Evolutionary conservation across 2,113 vertebrate species (phyloP), one percentile per base, ranked within the genome.

Genomic region (Vulpes ferrilata): DNA sequence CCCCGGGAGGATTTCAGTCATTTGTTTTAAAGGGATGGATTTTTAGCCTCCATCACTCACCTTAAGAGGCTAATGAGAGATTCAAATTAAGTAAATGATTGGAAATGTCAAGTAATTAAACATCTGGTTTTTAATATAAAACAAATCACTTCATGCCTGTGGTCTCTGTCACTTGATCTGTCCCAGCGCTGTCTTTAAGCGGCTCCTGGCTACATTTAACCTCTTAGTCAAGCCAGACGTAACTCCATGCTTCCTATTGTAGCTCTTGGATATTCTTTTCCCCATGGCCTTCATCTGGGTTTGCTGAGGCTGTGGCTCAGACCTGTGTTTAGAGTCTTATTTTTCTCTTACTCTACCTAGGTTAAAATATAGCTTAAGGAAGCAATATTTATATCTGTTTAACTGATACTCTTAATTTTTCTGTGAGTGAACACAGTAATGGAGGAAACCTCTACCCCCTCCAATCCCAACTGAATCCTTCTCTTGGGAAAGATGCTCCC

Each of bases 71-170:
- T 65, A 65, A 78, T 1, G 11, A 95, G 93, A 81, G n/a, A 90
- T 22, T 96, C 53, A 87, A 93, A 96, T 88, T 96, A 96, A 93
- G 38, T 78, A 90, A 96, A 96, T 88, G 71, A 92, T 62, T 96
- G 59, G 32, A 96, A 96, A 97, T 81, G 59, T 95, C 87, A 96
- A 80, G 57, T 88, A 96, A 98, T 97, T 96, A 98, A 97, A 95
- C 95, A 95, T 95, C 94, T 96, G 94, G 20, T 90, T 96, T 96
- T 80, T 95, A 93, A 92, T 82, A 81, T 82, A 81, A 95, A 95
- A 60, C 74, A 71, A 96, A 93, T 96, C 90, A 74, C 8, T 84
- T 87, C 35, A 60, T 86, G 65, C 71, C 69, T 97, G 96, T 94
- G 48, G 60, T 93, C 57, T 71, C 51, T 1, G 59, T 76, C 87